phyloP scores from a whole-genome alignment of 2,888 invertebrate genomes.

The Archaeoteleia sp. region DNA sequence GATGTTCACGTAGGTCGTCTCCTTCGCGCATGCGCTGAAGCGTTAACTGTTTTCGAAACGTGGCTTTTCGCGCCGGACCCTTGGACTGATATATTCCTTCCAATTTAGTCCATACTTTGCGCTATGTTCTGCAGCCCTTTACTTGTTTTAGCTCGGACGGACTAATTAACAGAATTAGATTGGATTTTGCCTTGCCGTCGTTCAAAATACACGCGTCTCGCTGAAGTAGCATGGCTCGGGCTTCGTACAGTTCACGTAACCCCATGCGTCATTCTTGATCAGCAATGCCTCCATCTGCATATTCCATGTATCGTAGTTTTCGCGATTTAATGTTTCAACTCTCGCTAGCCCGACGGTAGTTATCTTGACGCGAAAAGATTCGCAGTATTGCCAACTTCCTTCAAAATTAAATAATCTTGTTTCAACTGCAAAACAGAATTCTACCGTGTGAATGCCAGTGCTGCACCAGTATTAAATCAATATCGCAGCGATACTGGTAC shows the following conservation, averaged over 20 bases:
- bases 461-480: no score
- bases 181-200: slow-evolving; percentile 20
- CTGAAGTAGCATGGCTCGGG: no score
- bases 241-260: slow-evolving; percentile 16
- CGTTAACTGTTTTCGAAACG: slow-evolving; percentile 32
- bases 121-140: slow-evolving; percentile 32
- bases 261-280: slow-evolving; percentile 26
- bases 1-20: slow-evolving; percentile 29
- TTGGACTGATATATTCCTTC: slow-evolving; percentile 24
- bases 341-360: no score
- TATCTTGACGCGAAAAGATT: no score
- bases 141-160: slow-evolving; percentile 23
- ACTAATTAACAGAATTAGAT: slow-evolving; percentile 13
- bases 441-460: no score
- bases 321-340: no score
- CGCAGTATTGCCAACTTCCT: no score
- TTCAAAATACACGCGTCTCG: no score
- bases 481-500: no score
- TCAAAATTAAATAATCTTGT: no score
- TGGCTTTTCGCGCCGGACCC: slow-evolving; percentile 27
- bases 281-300: slow-evolving; percentile 20
- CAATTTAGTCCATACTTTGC: slow-evolving; percentile 31
- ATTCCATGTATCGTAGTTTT: slow-evolving; percentile 1
- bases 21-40: not conserved
- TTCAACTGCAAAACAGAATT: no score